These are phyloP conservation scores for Spisula solida DNA, from an alignment of 2,888 invertebrate species.

Conservation along the genomic window DNA sequence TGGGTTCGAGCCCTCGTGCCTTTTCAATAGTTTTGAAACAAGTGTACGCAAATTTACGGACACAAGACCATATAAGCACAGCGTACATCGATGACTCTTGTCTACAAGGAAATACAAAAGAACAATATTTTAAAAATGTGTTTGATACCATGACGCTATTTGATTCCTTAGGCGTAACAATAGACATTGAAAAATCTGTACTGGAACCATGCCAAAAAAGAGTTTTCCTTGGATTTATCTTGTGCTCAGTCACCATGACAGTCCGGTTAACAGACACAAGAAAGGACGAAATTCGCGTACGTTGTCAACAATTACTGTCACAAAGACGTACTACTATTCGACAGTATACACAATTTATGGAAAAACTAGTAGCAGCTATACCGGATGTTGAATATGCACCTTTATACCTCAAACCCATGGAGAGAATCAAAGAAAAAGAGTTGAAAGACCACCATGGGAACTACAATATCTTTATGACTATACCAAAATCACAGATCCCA, in stretches of 20 bases:
- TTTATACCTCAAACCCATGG: conserved; percentile 61
- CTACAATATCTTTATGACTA: conserved; percentile 42
- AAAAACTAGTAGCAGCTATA: conserved; percentile 49
- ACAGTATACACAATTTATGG: conserved; percentile 57
- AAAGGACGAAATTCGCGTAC: conserved; percentile 6
- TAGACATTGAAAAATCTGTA: not conserved
- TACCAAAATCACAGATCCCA: not conserved
- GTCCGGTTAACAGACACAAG: conserved; percentile 48
- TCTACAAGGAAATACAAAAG: not conserved
- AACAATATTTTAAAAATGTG: conserved; percentile 14
- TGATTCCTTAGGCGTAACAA: not conserved
- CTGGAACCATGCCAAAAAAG: conserved; percentile 20
- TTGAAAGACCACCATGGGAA: conserved; percentile 41
- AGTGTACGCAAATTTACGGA: not conserved
- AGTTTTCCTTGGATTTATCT: conserved; percentile 31
- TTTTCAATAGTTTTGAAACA: conserved; percentile 34
- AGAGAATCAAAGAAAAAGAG: conserved; percentile 58
- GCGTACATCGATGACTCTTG: conserved; percentile 24
- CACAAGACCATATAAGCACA: not conserved
- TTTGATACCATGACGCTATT: not conserved
- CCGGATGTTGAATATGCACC: conserved; percentile 63
- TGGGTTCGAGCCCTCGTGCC: not conserved
- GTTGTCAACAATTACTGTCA: conserved; percentile 39
- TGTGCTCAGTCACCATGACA: conserved; percentile 49
- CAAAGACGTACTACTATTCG: conserved; percentile 48